Conservation (phyloP, 2,797 vertebrate species). For the Leucoraja ocellata region DNA sequence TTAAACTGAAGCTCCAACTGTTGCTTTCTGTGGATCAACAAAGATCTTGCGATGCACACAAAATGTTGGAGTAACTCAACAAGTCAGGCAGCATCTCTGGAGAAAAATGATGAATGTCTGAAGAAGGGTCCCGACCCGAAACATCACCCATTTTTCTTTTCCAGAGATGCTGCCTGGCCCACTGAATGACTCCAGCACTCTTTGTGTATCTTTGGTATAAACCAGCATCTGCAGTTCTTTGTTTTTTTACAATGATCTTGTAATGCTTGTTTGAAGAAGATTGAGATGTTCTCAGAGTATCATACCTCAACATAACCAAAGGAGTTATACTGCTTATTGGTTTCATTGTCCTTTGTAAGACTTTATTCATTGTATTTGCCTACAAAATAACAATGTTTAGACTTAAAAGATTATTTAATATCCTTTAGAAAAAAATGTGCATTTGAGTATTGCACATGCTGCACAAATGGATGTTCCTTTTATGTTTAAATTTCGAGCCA, state of each 20-base stretch:
- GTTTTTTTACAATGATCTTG: neutral
- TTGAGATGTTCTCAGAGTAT: neutral
- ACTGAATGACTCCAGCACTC: too few relatives aligned
- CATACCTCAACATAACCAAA: neutral
- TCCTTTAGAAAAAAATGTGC: neutral
- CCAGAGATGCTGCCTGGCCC: too few relatives aligned
- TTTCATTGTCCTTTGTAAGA: neutral
- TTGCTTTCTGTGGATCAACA: neutral
- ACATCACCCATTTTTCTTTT: too few relatives aligned
- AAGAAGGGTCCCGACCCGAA: too few relatives aligned
- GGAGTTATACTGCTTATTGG: neutral
- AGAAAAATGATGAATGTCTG: too few relatives aligned
- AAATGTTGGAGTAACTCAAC: too few relatives aligned
- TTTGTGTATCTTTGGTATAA: too few relatives aligned
- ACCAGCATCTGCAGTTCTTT: too few relatives aligned
- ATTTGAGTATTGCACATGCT: neutral
- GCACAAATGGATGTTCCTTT: neutral
- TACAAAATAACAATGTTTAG: neutral
- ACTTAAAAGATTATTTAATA: neutral
- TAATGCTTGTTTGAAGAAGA: neutral
- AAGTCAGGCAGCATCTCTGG: too few relatives aligned
- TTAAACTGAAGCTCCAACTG: neutral
- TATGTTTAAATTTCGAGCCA: neutral
- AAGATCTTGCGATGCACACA: neutral
- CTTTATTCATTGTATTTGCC: neutral